Conservation (phyloP, 2,797 vertebrate species). For the Tenualosa ilisha region DNA sequence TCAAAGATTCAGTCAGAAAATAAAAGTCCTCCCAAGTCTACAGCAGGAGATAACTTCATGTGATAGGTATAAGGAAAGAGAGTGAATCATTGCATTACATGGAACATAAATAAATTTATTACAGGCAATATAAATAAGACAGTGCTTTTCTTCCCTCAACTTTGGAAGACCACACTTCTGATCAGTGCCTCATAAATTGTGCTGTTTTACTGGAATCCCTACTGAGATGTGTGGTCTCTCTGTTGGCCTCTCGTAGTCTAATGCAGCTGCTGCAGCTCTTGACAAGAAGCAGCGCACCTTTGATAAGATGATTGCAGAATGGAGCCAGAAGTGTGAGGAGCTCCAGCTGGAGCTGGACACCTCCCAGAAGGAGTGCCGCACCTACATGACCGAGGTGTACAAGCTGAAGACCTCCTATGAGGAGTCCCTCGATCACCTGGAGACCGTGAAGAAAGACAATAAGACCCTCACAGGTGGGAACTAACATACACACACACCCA, state of each 20-base stretch:
- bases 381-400: constrained; percentile 73
- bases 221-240: not conserved
- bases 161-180: not conserved
- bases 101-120: not conserved
- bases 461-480: constrained; percentile 62
- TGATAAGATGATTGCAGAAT: constrained; percentile 73
- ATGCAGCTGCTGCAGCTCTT: constrained; percentile 69
- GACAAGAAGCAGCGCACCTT: constrained; percentile 78
- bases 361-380: constrained; percentile 74
- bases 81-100: not conserved
- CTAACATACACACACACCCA: not conserved
- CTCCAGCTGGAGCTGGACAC: constrained; percentile 71
- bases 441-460: constrained; percentile 67
- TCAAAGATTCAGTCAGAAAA: not conserved
- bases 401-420: constrained; percentile 72
- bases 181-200: not conserved
- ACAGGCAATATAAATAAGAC: not conserved
- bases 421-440: constrained; percentile 71
- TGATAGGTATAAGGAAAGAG: not conserved
- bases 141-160: not conserved
- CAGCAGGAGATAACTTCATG: not conserved
- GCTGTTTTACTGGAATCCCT: not conserved
- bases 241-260: constrained; percentile 61
- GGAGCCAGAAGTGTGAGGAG: constrained; percentile 75
- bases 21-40: not conserved